Evolutionary conservation across 2,797 vertebrate genomes (phyloP).

Genomic region (Nothura maculosa): DNA sequence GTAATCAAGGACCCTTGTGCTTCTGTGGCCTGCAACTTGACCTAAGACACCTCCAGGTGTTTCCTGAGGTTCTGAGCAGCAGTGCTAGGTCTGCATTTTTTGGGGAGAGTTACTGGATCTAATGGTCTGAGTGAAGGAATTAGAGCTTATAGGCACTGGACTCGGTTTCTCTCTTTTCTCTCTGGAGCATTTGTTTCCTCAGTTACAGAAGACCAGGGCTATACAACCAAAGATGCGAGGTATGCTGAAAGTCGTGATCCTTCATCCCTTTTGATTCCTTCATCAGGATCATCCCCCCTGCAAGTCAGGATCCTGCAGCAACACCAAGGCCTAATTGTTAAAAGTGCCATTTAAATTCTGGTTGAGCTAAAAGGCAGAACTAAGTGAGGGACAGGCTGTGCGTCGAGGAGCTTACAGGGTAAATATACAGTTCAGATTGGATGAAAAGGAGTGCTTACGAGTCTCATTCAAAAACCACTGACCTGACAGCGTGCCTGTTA

Average conservation of each 20-base stretch:
- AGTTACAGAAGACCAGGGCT: not conserved
- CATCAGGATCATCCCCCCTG: not conserved
- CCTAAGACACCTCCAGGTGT: not conserved
- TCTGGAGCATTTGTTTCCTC: not conserved
- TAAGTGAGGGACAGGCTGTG: conserved; percentile 18
- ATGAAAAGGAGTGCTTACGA: not conserved
- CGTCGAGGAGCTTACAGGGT: not conserved
- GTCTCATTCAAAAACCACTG: conserved; percentile 12
- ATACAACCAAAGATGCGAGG: not conserved
- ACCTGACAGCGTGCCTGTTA: conserved; percentile 25
- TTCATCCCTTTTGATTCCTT: not conserved
- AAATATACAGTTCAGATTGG: not conserved
- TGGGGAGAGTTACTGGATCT: not conserved
- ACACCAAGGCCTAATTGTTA: not conserved
- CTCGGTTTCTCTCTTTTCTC: not conserved
- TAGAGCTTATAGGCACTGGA: not conserved
- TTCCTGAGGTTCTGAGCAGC: not conserved
- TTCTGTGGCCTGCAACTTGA: not conserved
- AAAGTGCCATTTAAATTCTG: not conserved
- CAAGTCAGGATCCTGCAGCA: not conserved
- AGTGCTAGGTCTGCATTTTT: not conserved
- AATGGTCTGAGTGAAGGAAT: not conserved
- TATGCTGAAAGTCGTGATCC: not conserved
- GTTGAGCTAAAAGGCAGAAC: not conserved
- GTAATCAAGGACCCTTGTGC: not conserved